A percentile compares a stretch with the other conserved stretches of the same genome.
These are phyloP conservation scores for Lithobius niger DNA, from an alignment of 1,140 invertebrate genomes.

Conservation along the genomic window DNA sequence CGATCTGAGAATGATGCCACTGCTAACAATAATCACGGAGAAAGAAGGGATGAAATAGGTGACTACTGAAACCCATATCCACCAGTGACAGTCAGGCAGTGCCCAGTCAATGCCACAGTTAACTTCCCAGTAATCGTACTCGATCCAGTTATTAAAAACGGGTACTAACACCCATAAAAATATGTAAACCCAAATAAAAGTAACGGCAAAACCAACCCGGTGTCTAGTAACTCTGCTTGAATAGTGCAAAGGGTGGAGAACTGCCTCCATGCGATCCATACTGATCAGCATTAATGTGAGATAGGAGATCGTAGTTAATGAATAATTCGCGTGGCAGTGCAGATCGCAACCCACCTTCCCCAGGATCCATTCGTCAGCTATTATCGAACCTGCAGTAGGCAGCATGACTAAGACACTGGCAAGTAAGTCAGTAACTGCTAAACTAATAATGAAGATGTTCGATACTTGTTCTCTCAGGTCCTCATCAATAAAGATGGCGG, in stretches of 20 bases:
- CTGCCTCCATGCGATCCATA: constrained; percentile 11
- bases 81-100: background rate
- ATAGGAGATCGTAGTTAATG: constrained; percentile 3
- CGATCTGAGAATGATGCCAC: background rate
- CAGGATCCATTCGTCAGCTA: constrained; percentile 10
- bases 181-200: background rate
- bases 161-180: background rate
- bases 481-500: background rate
- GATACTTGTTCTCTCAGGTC: background rate
- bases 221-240: background rate
- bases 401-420: constrained; percentile 9
- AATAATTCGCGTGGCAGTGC: constrained; percentile 6
- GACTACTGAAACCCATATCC: background rate
- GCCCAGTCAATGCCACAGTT: background rate
- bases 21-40: background rate
- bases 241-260: constrained; percentile 9
- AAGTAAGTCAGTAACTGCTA: constrained; percentile 8
- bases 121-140: constrained; percentile 11
- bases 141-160: background rate
- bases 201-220: background rate
- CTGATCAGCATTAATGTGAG: constrained; percentile 8
- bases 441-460: constrained; percentile 7
- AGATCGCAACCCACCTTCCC: background rate
- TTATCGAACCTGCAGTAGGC: constrained; percentile 2
- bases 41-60: constrained; percentile 7